Base-by-base conservation (phyloP, 2,888 invertebrate genomes). In the Drosophila anomalata region DNA sequence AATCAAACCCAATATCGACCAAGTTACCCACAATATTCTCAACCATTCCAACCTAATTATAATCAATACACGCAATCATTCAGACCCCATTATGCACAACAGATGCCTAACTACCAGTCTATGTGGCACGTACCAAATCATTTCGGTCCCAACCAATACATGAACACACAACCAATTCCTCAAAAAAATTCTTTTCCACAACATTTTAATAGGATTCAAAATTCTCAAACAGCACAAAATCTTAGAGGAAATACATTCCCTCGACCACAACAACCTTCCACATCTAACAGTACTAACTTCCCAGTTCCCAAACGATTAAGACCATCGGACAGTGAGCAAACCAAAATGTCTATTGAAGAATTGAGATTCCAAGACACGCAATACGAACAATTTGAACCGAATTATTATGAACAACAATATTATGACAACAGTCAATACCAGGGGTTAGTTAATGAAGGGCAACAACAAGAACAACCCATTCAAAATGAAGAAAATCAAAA, bases 311-410 rank as follows among this genome's bases (percentile, higher is more conserved):
- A 51, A 51, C 36, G 51, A 36, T 36, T 36, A 36, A 51, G 22
- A 51, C 51, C 51, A n/a, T 51, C 36, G 14, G 51, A n/a, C 36
- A 39, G 22, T 14, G 9, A 39, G 2, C 36, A 24, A 51, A 39
- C 22, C n/a, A 36, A 39, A 51, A 51, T 33, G 50, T 50, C 50
- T 46, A 42, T 53, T 55, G 31, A 42, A 29, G 42, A 42, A 41
- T 29, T 41, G 26, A 20, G 24, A 41, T 39, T 41, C n/a, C 39
- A 20, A 51, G 33, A 22, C 29, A 8, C 29, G 9, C 29, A 31
- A 29, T 29, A 29, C 29, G 31, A 9, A 8, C 8, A 31, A n/a
- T 39, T 39, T 2, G n/a, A 39, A 12, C 39, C 39, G 3, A n/a
- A 39, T 39, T 39, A 39, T 39, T 31, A 31, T 31, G 31, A 31